These are phyloP conservation scores for Aricia artaxerxes DNA, from an alignment of 2,888 invertebrate genomes.

Conservation along the genomic window DNA sequence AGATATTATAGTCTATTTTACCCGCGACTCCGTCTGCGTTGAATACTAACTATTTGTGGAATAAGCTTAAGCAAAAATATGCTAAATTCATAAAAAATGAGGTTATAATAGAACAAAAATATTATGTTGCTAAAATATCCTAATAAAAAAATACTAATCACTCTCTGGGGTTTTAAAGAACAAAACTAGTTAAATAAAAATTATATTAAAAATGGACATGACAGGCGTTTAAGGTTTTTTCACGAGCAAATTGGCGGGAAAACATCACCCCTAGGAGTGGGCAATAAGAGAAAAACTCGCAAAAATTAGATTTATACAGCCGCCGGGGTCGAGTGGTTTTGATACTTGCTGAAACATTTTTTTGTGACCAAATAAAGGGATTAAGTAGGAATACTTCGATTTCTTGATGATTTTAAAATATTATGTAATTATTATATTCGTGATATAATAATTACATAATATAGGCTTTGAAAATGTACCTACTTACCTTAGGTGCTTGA, in stretches of 20 bases:
- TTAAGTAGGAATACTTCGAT: no score
- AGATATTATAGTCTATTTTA: neutral
- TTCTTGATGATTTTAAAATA: no score
- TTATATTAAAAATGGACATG: constrained; percentile 45
- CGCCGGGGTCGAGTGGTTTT: constrained; percentile 47
- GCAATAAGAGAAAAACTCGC: constrained; percentile 74
- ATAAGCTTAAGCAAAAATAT: no score
- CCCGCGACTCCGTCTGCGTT: neutral
- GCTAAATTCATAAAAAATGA: neutral
- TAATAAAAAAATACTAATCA: neutral
- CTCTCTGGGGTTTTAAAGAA: neutral
- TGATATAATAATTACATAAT: no score
- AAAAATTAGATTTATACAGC: constrained; percentile 76
- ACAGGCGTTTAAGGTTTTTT: constrained; percentile 63
- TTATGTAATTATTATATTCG: no score
- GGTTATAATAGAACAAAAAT: neutral
- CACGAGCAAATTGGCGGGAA: constrained; percentile 77
- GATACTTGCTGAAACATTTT: constrained; percentile 51
- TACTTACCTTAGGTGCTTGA: no score
- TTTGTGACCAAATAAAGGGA: no score
- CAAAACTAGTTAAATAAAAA: constrained; percentile 31
- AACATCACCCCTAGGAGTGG: constrained; percentile 58
- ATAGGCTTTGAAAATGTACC: no score
- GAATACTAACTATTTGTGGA: neutral
- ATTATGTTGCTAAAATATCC: neutral